A percentile compares a stretch with the other conserved stretches of the same genome.
Conservation (phyloP, 2,888 invertebrate species). For the Venusia cambrica region DNA sequence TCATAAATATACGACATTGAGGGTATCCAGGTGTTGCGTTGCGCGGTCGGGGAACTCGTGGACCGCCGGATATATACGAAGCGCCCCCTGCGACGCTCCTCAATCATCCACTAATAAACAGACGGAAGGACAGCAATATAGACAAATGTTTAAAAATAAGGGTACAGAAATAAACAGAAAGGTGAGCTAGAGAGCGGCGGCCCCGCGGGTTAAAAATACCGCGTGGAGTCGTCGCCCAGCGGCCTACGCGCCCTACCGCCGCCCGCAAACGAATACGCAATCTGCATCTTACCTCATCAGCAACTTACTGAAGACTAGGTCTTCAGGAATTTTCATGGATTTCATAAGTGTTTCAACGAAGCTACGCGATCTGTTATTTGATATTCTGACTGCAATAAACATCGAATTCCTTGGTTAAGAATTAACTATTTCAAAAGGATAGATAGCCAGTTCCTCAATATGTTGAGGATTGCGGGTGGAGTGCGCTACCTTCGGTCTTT, state of each 20-base stretch:
- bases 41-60: slow-evolving; percentile 35
- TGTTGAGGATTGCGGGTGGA: too few relatives aligned
- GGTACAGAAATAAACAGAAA: slow-evolving; percentile 72
- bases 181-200: slow-evolving; percentile 75
- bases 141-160: slow-evolving; percentile 79
- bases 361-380: too few relatives aligned
- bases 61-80: slow-evolving; percentile 68
- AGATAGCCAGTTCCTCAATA: too few relatives aligned
- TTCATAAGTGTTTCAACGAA: too few relatives aligned
- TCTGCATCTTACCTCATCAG: slow-evolving; percentile 7
- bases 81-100: slow-evolving; percentile 79
- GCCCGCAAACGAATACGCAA: slow-evolving; percentile 16
- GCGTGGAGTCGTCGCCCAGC: slow-evolving; percentile 52
- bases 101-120: slow-evolving; percentile 79
- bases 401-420: too few relatives aligned
- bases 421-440: too few relatives aligned
- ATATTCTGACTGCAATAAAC: too few relatives aligned
- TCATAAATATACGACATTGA: slow-evolving; percentile 47
- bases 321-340: too few relatives aligned
- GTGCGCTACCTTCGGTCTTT: too few relatives aligned
- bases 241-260: slow-evolving; percentile 53
- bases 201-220: slow-evolving; percentile 71
- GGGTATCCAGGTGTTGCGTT: slow-evolving; percentile 51
- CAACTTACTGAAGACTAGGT: too few relatives aligned
- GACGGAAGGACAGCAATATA: slow-evolving; percentile 78